Base-by-base conservation (phyloP, 2,888 invertebrate species). In the Steinernema scapterisci region DNA sequence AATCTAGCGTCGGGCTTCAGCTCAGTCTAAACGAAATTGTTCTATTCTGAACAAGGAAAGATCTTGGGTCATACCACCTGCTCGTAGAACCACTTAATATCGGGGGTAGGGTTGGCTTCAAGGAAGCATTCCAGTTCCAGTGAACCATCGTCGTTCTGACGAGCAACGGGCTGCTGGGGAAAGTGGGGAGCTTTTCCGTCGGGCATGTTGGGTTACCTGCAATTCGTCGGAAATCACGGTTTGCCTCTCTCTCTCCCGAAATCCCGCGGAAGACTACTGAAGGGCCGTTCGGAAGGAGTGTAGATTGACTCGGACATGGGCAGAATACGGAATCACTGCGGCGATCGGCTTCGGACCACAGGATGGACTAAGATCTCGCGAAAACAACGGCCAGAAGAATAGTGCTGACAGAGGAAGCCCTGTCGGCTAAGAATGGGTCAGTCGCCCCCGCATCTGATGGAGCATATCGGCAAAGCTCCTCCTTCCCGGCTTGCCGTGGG, bases 51-150 rank as follows among this genome's bases (percentile, higher is more conserved):
- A 23, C 6, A 16, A 71, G 11, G 19, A 56, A 16, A 44, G 52
- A 7, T 52, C 52, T n/a, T 21, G 25, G 11, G 23, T 25, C 63
- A 63, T 38, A 38, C 27, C 45, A 86, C 86, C 71, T 84, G 83
- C 70, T 88, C 87, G 78, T 87, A 87, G 80, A 84, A 86, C 87
- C 87, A 87, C 79, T 87, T 87, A 79, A 87, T 86, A 73, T 86
- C 85, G 73, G 87, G 87, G 70, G 79, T 78, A 27, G 87, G 87
- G 56, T 80, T 76, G 73, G 87, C 87, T 77, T 87, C 87, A 52
- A 87, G 80, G 81, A 87, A 87, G 80, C 87, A 87, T 78, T 87
- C 87, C 46, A 87, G 78, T 78, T 87, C 87, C 51, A 87, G 81
- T 7, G 85, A 85, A 23, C 84, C 87, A 78, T 87, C 87, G 76